These are phyloP conservation scores for Phalloptychus januarius DNA, from an alignment of 2,797 vertebrate genomes.

Conservation along the genomic window DNA sequence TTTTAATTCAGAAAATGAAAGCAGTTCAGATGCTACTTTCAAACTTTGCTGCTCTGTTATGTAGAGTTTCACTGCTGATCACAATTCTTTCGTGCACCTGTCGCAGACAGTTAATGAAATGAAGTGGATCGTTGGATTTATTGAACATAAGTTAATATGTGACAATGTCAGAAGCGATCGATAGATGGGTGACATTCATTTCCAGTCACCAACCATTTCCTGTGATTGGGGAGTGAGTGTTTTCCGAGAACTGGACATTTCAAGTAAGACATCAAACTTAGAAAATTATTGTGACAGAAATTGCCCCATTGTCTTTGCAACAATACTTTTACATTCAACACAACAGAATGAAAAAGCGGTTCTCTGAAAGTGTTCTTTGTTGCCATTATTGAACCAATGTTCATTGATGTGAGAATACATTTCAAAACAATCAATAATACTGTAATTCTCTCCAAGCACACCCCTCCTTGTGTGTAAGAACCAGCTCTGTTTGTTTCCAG, in stretches of 20 bases:
- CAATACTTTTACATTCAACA: neutral
- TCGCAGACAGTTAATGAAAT: neutral
- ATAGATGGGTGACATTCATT: neutral
- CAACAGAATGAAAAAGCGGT: neutral
- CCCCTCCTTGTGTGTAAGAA: neutral
- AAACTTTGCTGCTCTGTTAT: neutral
- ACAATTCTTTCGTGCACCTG: neutral
- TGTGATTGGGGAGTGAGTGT: neutral
- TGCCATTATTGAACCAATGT: constrained; percentile 12
- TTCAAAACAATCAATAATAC: neutral
- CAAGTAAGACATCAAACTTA: neutral
- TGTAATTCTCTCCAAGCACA: neutral
- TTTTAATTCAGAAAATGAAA: neutral
- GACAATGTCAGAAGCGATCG: neutral
- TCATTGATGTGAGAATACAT: constrained; percentile 16
- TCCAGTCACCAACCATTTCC: neutral
- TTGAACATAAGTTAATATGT: neutral
- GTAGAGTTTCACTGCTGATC: neutral
- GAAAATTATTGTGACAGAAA: neutral
- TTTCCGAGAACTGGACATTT: neutral
- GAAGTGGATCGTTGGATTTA: neutral
- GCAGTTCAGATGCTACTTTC: neutral
- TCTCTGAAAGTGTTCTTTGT: neutral
- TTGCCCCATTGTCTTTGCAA: neutral
- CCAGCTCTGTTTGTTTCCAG: constrained; percentile 13